Evolutionary conservation across 2,888 invertebrate species (phyloP), one percentile per base, ranked within the genome.

Genomic region (Synergus japonicus): DNA sequence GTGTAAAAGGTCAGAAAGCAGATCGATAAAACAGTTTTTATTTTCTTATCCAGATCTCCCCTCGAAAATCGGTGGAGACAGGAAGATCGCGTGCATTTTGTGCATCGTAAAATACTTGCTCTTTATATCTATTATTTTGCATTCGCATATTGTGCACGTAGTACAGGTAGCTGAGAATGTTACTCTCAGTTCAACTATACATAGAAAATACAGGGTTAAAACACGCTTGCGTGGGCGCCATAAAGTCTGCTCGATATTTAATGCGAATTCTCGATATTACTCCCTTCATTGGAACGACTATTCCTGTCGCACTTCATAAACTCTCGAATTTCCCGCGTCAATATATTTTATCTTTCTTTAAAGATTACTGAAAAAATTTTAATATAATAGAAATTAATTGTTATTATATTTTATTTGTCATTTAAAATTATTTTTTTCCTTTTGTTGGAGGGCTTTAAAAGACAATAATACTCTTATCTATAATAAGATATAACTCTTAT

Each of bases 181-280:
- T 67, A 43, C 37, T 76, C 29, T 46, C 13, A 58, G 43, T 58
- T 64, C 44, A 63, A 76, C 58, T 58, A 58, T 29, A 76, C 63
- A 46, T 64, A 64, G 44, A 77, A 64, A 77, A 60, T 44, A 46
- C 73, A 73, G 73, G 73, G 73, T 86, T 29, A 81, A 81, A 73
- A 78, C 82, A 84, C 83, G 86, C 82, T 87, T 85, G 87, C 88
- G 88, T 88, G 89, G 89, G 88, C 88, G 89, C 88, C 89, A 80
- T 82, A 79, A 76, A 86, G 88, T 89, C 89, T 88, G 83, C 84
- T 81, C 83, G 84, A 83, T 85, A 82, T 81, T 79, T 77, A 67
- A 77, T 78, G 76, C 83, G 65, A 81, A 66, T 79, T 80, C 83
- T 82, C 82, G 79, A 67, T 81, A 69, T 82, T 67, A 41, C 73